A percentile compares a stretch with the other conserved stretches of the same genome.
Evolutionary conservation across 2,113 vertebrate species (phyloP).

Genomic region (human (Homo sapiens)): GRCh38 chr7:151793501-151794000

Average conservation of each 20-base stretch:
- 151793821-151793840: slow-evolving; percentile 77
- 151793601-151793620: background rate
- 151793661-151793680: background rate
- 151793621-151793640: background rate
- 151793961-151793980: background rate
- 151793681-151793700: background rate
- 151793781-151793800: background rate
- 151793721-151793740: background rate
- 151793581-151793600: rapidly evolving
- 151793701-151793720: background rate
- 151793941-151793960: background rate
- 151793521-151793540: rapidly evolving
- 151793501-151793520: rapidly evolving
- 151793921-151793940: background rate
- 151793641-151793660: background rate
- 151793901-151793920: background rate
- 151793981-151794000: background rate
- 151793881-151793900: slow-evolving; percentile 66
- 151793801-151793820: slow-evolving; percentile 69
- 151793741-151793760: background rate
- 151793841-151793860: slow-evolving; percentile 71
- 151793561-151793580: rapidly evolving
- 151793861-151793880: slow-evolving; percentile 74
- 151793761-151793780: background rate
- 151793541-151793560: rapidly evolving